These are phyloP conservation scores for Peromyscus polionotus DNA, from an alignment of 2,113 vertebrate genomes.

Conservation along the genomic window DNA sequence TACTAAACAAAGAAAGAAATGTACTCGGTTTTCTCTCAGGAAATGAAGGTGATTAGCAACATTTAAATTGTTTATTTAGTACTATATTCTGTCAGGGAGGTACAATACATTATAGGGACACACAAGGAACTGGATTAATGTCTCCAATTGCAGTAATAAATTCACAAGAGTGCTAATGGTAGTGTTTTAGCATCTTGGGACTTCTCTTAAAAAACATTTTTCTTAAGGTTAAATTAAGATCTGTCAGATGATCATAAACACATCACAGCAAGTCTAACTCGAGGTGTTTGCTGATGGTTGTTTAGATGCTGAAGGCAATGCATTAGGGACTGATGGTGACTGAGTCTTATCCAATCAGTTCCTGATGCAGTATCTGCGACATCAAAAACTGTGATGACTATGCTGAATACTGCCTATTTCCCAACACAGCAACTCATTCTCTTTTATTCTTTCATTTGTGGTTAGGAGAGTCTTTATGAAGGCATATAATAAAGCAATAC, in stretches of 20 bases:
- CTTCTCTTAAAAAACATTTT: conserved; percentile 8
- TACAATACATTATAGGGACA: neutral
- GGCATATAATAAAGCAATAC: neutral
- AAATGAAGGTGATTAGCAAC: conserved; percentile 33
- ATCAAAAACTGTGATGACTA: conserved; percentile 91
- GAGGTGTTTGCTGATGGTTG: conserved; percentile 86
- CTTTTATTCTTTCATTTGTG: conserved; percentile 35
- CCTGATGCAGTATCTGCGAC: conserved; percentile 99
- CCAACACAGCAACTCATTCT: neutral
- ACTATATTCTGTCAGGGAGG: conserved; percentile 40
- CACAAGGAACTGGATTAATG: conserved; percentile 6
- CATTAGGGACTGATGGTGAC: conserved; percentile 97
- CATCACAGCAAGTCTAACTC: neutral
- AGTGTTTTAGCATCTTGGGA: conserved; percentile 16
- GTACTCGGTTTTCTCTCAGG: conserved; percentile 16
- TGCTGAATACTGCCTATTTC: conserved; percentile 27
- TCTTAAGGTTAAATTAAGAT: conserved; percentile 31
- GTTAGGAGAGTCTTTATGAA: conserved; percentile 50
- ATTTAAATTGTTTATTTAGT: conserved; percentile 52
- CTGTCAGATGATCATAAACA: conserved; percentile 2
- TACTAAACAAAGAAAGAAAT: conserved; percentile 40
- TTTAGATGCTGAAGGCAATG: conserved; percentile 99
- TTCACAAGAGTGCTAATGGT: neutral
- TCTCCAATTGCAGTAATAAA: conserved; percentile 26
- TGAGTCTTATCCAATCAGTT: conserved; percentile 97